Base-by-base conservation (phyloP, 1,140 invertebrate genomes). In the Drosophila littoralis region DNA sequence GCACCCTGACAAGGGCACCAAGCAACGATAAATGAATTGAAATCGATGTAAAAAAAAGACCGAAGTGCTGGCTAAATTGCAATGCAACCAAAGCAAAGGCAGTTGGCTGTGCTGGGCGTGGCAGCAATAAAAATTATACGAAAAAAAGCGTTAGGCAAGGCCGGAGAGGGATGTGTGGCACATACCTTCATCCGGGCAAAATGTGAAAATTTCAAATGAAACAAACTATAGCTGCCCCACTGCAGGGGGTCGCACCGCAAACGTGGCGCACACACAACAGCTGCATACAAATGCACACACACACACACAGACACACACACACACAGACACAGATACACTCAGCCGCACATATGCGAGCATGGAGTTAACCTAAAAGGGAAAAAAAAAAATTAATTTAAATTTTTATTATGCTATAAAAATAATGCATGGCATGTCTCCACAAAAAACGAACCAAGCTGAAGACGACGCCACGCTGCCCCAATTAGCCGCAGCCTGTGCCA, bases 361-460 rank as follows among this genome's bases (percentile, higher is more conserved):
- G 51, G 57, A 17, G 64, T 33, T 36, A 48, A 28, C 46, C 28
- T 28, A 72, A 59, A 43, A 46, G 71, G 55, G 8, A 38, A 40
- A 12, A 54, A 79, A 82, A 79, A 83, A 83, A 83, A 83, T 84
- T 79, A 84, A 83, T 83, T 83, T 83, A 84, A 84, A 83, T 84
- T 84, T 83, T 79, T 83, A 84, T 84, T 76, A 83, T 84, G 81
- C 81, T 73, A 84, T 83, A 83, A 83, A 84, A 83, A 84, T 83
- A 83, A 84, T 73, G 81, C 81, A 84, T 77, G 81, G 81, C 81
- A 77, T 84, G 68, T 76, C 79, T 70, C 35, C 43, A 28, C 59
- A 55, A 55, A 51, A 45, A 7, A 42, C 43, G 2, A 54, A 42
- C 48, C 32, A 51, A 33, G 66, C 28, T 40, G 57, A 58, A 60